phyloP scores from a whole-genome alignment of 2,113 vertebrate genomes.

The Coptodon bakossiorum region DNA sequence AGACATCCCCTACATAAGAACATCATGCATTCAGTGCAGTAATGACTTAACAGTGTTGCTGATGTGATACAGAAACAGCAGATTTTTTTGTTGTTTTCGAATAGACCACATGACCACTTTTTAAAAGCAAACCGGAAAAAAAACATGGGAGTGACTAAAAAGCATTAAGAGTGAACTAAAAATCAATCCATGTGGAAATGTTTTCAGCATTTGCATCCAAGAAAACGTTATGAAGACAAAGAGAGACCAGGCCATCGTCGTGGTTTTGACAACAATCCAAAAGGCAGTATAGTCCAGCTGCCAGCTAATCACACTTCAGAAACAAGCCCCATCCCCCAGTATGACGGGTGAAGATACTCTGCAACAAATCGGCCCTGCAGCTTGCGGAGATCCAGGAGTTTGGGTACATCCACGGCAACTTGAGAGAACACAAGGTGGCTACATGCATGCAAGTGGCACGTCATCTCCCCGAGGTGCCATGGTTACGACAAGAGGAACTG shows the following conservation, averaged over 20 bases:
- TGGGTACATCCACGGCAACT: constrained; percentile 29
- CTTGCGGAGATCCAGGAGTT: constrained; percentile 1
- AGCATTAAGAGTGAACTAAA: neutral
- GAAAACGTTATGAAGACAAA: neutral
- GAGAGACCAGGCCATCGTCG: neutral
- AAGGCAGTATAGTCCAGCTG: constrained; percentile 1
- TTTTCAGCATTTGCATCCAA: neutral
- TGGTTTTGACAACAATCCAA: neutral
- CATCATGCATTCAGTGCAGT: constrained; percentile 34
- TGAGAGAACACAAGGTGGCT: neutral
- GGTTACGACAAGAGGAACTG: constrained; percentile 15
- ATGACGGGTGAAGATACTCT: neutral
- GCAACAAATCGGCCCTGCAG: neutral
- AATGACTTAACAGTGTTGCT: neutral
- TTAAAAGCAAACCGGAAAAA: neutral
- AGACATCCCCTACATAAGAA: neutral
- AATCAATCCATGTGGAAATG: neutral
- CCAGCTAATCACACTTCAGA: neutral
- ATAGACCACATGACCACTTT: neutral
- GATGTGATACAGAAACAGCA: constrained; percentile 6
- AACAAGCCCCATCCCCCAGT: neutral
- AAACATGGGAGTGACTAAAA: constrained; percentile 2
- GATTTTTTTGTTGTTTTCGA: neutral
- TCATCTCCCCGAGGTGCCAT: constrained; percentile 8
- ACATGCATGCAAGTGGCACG: constrained; percentile 37